Evolutionary conservation across 1,140 invertebrate genomes (phyloP).

Genomic region (Gonioctena quinquepunctata): DNA sequence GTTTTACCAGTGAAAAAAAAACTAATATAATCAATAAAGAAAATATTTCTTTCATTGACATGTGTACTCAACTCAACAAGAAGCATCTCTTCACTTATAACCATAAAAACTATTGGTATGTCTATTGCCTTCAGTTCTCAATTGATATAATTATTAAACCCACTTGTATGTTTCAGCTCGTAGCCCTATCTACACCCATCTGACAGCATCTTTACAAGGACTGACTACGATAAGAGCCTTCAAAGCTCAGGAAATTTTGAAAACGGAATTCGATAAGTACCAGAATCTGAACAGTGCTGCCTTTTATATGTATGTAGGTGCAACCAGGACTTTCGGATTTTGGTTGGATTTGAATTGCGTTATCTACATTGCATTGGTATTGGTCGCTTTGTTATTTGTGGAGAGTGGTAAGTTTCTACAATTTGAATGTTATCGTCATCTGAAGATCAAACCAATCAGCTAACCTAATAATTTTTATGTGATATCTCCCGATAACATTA

Average conservation of each 20-base stretch:
- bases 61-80: no score
- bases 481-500: no score
- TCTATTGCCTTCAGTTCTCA: no score
- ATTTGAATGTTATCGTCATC: no score
- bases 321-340: conserved; percentile 17
- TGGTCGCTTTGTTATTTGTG: conserved; percentile 52
- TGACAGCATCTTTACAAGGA: conserved; percentile 85
- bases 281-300: conserved; percentile 24
- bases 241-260: conserved; percentile 67
- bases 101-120: no score
- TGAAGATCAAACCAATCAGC: no score
- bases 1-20: no score
- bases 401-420: conserved; percentile 12
- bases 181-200: conserved; percentile 83
- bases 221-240: conserved; percentile 87
- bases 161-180: conserved; percentile 68
- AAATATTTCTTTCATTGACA: no score
- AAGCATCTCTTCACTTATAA: no score
- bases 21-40: no score
- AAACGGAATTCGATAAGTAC: conserved; percentile 50
- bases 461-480: no score
- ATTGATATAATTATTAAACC: no score
- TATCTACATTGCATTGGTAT: conserved; percentile 59
- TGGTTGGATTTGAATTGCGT: conserved; percentile 29
- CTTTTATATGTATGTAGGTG: conserved; percentile 16